phyloP scores from a whole-genome alignment of 2,113 vertebrate genomes.

The Aptenodytes forsteri region DNA sequence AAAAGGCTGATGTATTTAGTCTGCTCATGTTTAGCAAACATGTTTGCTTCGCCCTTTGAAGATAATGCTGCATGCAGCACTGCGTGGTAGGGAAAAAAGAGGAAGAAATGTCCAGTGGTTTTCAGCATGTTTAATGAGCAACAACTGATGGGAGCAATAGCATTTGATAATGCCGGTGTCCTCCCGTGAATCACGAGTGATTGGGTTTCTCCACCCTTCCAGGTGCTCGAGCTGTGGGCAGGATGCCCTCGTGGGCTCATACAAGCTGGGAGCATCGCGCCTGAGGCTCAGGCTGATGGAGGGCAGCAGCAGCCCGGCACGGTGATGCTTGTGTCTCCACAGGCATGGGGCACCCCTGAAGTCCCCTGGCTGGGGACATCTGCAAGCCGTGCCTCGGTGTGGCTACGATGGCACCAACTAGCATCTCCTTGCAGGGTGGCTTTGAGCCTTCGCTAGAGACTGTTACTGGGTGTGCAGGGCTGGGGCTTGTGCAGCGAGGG shows the following conservation, averaged over 20 bases:
- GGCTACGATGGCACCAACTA: neutral
- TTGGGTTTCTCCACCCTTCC: neutral
- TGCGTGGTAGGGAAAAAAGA: neutral
- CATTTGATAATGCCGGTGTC: neutral
- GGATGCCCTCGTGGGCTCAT: accelerated
- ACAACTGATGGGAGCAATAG: neutral
- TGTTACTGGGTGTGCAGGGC: accelerated
- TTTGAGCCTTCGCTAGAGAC: neutral
- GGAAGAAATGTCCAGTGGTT: neutral
- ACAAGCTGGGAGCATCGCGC: neutral
- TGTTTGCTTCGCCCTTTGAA: neutral
- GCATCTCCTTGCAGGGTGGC: neutral
- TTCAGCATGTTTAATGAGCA: neutral
- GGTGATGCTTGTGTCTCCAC: accelerated
- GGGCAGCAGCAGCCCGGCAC: neutral
- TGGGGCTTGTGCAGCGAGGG: neutral
- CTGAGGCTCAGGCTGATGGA: neutral
- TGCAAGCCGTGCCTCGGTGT: accelerated
- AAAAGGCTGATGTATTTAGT: slow-evolving; percentile 6
- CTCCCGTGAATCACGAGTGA: accelerated
- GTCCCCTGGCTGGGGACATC: neutral
- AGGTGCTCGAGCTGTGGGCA: neutral
- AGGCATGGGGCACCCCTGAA: neutral
- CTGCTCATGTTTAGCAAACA: slow-evolving; percentile 9
- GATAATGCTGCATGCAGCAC: neutral